Conservation (phyloP, 2,797 vertebrate genomes). For the Manis pentadactyla region DNA sequence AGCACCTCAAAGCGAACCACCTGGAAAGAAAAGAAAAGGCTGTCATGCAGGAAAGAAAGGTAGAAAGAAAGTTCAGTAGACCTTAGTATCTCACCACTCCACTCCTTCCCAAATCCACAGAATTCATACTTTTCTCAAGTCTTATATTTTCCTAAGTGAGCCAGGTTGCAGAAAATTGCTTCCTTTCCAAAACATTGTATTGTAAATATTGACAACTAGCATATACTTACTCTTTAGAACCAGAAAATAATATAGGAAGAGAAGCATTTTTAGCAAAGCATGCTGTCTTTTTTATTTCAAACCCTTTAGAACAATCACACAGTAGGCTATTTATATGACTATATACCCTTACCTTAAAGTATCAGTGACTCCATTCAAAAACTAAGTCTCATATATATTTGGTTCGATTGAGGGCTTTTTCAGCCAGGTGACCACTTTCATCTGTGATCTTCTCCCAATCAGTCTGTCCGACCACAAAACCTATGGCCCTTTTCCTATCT, state of each 20-base stretch:
- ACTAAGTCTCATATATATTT: slow-evolving; percentile 96
- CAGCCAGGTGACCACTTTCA: slow-evolving; percentile 97
- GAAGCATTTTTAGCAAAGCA: slow-evolving; percentile 71
- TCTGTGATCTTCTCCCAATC: slow-evolving; percentile 99
- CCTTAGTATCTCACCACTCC: neutral
- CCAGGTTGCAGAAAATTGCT: slow-evolving; percentile 5
- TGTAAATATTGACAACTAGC: slow-evolving; percentile 42
- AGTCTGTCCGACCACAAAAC: slow-evolving; percentile 99
- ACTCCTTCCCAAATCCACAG: slow-evolving; percentile 23
- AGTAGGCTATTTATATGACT: slow-evolving; percentile 24
- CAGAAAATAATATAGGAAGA: slow-evolving; percentile 57
- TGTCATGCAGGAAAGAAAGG: slow-evolving; percentile 72
- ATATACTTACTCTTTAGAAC: slow-evolving; percentile 64
- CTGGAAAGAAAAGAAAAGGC: slow-evolving; percentile 87
- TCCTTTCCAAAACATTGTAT: neutral
- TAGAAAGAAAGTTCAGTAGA: neutral
- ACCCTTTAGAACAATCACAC: slow-evolving; percentile 21
- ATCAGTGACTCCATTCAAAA: slow-evolving; percentile 83
- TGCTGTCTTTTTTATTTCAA: slow-evolving; percentile 62
- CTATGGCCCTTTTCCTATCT: slow-evolving; percentile 98
- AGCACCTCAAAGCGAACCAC: slow-evolving; percentile 84
- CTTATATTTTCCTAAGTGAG: neutral
- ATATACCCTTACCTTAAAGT: slow-evolving; percentile 83
- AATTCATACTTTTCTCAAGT: slow-evolving; percentile 3
- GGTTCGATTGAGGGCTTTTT: slow-evolving; percentile 98